Base-by-base conservation (phyloP, 2,888 invertebrate genomes). In the Galerucella nymphaeae region DNA sequence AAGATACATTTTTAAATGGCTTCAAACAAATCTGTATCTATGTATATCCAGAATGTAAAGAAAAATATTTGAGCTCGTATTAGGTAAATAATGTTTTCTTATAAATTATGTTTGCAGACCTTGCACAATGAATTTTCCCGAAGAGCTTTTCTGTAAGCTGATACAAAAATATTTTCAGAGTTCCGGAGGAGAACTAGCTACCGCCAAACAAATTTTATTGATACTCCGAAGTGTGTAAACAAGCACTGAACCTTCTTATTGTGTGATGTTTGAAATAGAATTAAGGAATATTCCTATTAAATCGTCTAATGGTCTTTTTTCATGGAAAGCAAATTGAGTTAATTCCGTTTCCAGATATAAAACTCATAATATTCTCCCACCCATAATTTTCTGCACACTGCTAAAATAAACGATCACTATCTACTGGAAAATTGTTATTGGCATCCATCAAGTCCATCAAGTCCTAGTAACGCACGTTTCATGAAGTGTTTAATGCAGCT, bases 111-210 rank as follows among this genome's bases (percentile, higher is more conserved):
- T 45, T 45, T 45, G 11, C 45, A 11, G 11, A 45, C 45, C 45
- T 45, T 5, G 13, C 45, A 45, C 14, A 45, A 45, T 45, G 45
- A 45, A 45, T 42, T 42, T 13, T 42, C 4, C 6, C 42, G 42
- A 11, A 48, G 48, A 48, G n/a, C 14, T 50, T 50, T 50, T n/a
- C n/a, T n/a, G 14, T 50, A 50, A 50, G 50, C n/a, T 14, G n/a
- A n/a, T 50, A n/a, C 14, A 50, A 50, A n/a, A 50, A 50, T 50
- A 50, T 50, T 50, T 50, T n/a, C 50, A 4, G 45, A 45, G 45
- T 14, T 45, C 45, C 45, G 14, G 13, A 45, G 13, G 2, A 6
- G n/a, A 50, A 16, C 50, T n/a, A 50, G 50, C 50, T 50, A 50
- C 8, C 50, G n/a, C 16, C n/a, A 50, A 50, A 50, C 50, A 50